Evolutionary conservation across 2,113 vertebrate species (phyloP).

Genomic region (Apaloderma vittatum): DNA sequence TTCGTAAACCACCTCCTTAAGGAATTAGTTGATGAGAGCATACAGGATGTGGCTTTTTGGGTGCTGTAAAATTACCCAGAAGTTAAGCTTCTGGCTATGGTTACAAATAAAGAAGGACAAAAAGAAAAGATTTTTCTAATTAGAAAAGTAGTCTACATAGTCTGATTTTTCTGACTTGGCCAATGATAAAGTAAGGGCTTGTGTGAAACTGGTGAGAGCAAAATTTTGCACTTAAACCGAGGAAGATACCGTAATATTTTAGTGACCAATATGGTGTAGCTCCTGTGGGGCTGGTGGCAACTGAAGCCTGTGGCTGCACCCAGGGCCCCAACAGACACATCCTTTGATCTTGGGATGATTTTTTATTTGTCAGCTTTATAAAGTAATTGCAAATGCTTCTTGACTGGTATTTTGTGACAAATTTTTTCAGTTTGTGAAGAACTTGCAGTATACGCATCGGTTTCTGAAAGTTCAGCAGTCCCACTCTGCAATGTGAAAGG

Average conservation of each 20-base stretch:
- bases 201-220: not conserved
- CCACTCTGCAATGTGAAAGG: not conserved
- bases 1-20: not conserved
- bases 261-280: not conserved
- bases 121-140: not conserved
- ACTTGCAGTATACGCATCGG: not conserved
- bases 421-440: not conserved
- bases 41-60: not conserved
- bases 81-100: not conserved
- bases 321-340: not conserved
- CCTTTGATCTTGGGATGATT: not conserved
- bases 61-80: not conserved
- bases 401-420: not conserved
- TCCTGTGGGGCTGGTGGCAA: not conserved
- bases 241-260: not conserved
- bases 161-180: not conserved
- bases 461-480: not conserved
- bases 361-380: not conserved
- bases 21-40: not conserved
- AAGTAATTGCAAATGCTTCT: not conserved
- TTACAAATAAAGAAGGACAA: not conserved
- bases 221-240: not conserved
- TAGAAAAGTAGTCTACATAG: not conserved
- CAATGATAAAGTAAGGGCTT: not conserved
- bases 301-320: accelerated